A percentile compares a stretch with the other conserved stretches of the same genome.
These are phyloP conservation scores for Ranitomeya variabilis DNA, from an alignment of 2,113 vertebrate genomes.

Conservation along the genomic window DNA sequence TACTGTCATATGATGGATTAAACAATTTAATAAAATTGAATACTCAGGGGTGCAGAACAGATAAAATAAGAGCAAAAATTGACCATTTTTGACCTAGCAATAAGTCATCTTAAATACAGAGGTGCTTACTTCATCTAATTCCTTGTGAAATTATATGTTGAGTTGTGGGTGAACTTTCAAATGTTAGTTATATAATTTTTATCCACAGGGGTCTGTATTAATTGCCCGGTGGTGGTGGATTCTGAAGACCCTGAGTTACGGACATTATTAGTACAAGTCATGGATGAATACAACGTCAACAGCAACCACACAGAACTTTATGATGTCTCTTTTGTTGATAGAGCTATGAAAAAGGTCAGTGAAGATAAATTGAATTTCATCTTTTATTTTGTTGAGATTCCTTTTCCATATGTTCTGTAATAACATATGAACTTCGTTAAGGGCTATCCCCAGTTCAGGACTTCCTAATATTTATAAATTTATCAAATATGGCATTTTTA, in stretches of 20 bases:
- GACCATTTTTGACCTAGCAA: too few relatives aligned
- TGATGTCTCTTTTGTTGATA: neutral
- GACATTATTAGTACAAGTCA: slow-evolving; percentile 30
- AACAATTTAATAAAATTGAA: too few relatives aligned
- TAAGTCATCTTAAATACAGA: neutral
- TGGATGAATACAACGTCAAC: slow-evolving; percentile 41
- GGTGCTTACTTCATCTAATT: neutral
- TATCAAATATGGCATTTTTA: too few relatives aligned
- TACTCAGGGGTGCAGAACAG: too few relatives aligned
- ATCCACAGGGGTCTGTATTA: slow-evolving; percentile 25
- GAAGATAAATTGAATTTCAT: neutral
- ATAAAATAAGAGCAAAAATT: neutral
- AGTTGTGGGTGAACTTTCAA: neutral
- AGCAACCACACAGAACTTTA: slow-evolving; percentile 17
- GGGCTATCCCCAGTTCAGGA: neutral
- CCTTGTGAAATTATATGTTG: neutral
- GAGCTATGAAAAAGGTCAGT: slow-evolving; percentile 23
- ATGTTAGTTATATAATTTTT: neutral
- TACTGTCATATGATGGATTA: too few relatives aligned
- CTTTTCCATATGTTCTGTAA: neutral
- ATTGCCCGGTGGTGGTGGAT: slow-evolving; percentile 1
- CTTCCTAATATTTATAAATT: neutral
- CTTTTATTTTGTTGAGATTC: neutral
- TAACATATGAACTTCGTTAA: neutral
- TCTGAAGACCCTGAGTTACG: slow-evolving; percentile 4